Conservation (phyloP, 1,140 invertebrate genomes). For the Antheraea mylitta region DNA sequence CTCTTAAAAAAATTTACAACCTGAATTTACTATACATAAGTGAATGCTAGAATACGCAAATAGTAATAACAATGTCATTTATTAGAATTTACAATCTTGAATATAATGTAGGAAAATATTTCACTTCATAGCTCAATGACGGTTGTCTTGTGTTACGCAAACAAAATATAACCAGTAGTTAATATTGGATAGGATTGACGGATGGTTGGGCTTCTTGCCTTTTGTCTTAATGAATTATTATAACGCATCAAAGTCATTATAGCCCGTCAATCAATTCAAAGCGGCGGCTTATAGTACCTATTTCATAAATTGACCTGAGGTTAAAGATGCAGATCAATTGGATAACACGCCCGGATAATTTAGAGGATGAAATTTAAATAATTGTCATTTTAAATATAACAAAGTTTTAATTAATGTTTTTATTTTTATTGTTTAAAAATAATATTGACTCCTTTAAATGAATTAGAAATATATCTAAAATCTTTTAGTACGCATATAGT, state of each 20-base stretch:
- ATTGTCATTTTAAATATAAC: background rate
- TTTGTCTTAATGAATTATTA: slow-evolving; percentile 43
- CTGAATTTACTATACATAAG: no score
- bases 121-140: slow-evolving; percentile 32
- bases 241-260: slow-evolving; percentile 48
- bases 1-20: no score
- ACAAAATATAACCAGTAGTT: slow-evolving; percentile 53
- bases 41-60: no score
- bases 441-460: no score
- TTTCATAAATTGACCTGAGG: slow-evolving; percentile 23
- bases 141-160: slow-evolving; percentile 44
- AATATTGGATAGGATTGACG: slow-evolving; percentile 25
- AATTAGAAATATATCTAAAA: no score
- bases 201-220: slow-evolving; percentile 28
- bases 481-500: no score
- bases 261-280: slow-evolving; percentile 42
- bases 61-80: no score
- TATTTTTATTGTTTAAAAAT: background rate
- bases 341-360: background rate
- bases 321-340: slow-evolving; percentile 13
- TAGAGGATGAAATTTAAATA: background rate
- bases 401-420: background rate
- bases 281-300: slow-evolving; percentile 20
- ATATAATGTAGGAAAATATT: slow-evolving; percentile 39
- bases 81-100: background rate